These are phyloP conservation scores for Thereva nobilitata DNA, from an alignment of 2,888 invertebrate species.

Conservation along the genomic window DNA sequence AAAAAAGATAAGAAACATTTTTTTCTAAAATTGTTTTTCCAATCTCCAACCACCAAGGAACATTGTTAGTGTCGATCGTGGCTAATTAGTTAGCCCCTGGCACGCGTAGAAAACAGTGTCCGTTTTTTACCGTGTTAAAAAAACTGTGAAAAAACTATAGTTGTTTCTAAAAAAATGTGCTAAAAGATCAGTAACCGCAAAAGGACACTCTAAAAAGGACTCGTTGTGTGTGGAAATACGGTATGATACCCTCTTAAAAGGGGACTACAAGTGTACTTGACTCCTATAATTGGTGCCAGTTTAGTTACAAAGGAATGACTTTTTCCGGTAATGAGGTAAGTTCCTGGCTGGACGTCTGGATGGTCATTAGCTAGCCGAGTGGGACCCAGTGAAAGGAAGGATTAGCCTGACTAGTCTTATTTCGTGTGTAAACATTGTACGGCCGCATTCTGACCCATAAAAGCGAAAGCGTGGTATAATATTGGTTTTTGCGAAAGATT, in stretches of 20 bases:
- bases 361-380: constrained; percentile 5
- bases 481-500: too few species aligned
- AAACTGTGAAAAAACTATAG: constrained; percentile 12
- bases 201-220: background rate
- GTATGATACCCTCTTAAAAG: background rate
- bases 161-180: constrained; percentile 4
- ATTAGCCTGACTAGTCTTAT: constrained; percentile 6
- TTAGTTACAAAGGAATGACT: background rate
- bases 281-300: constrained; percentile 20
- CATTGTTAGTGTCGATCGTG: too few species aligned
- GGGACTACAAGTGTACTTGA: constrained; percentile 4
- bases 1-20: too few species aligned
- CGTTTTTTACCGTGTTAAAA: background rate
- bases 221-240: too few species aligned
- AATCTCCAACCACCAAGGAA: too few species aligned
- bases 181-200: constrained; percentile 18
- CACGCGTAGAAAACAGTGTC: too few species aligned
- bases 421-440: background rate
- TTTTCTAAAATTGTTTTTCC: too few species aligned
- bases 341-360: constrained; percentile 10
- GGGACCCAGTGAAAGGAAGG: constrained; percentile 2
- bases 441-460: too few species aligned
- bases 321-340: constrained; percentile 22
- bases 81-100: too few species aligned
- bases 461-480: too few species aligned